These are phyloP conservation scores for Remorina albescens DNA, from an alignment of 2,797 vertebrate genomes.

Conservation along the genomic window DNA sequence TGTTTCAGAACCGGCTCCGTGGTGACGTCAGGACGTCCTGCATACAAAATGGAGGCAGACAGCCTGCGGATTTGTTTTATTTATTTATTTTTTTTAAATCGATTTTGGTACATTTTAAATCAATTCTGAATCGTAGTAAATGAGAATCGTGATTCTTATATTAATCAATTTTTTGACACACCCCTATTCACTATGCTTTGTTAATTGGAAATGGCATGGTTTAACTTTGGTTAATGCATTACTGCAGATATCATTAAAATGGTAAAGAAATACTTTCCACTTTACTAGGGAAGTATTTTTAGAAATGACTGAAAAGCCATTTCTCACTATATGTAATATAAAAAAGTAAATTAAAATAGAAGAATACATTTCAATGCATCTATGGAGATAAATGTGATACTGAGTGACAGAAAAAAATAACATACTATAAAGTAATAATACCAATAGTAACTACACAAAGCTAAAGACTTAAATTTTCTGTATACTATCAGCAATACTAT, in stretches of 20 bases:
- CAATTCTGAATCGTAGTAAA: too few species aligned
- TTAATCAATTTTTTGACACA: too few species aligned
- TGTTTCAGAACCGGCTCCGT: too few species aligned
- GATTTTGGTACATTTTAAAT: too few species aligned
- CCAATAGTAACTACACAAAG: neutral
- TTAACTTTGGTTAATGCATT: neutral
- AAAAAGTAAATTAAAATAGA: neutral
- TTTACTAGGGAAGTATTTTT: neutral
- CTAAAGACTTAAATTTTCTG: neutral
- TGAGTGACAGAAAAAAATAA: neutral
- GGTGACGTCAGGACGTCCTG: too few species aligned
- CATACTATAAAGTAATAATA: neutral
- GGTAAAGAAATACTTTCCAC: neutral
- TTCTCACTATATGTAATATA: neutral
- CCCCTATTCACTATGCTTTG: neutral
- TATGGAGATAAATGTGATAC: neutral
- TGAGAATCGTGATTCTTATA: too few species aligned
- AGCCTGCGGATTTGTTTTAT: too few species aligned
- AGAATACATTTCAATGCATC: neutral
- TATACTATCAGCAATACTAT: neutral
- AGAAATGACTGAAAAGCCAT: too few species aligned
- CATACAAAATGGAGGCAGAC: too few species aligned
- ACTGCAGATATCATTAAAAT: neutral
- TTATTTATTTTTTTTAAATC: too few species aligned
- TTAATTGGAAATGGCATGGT: neutral